Conservation (phyloP, 2,888 invertebrate species). For the Melikaiella ostensackeni region DNA sequence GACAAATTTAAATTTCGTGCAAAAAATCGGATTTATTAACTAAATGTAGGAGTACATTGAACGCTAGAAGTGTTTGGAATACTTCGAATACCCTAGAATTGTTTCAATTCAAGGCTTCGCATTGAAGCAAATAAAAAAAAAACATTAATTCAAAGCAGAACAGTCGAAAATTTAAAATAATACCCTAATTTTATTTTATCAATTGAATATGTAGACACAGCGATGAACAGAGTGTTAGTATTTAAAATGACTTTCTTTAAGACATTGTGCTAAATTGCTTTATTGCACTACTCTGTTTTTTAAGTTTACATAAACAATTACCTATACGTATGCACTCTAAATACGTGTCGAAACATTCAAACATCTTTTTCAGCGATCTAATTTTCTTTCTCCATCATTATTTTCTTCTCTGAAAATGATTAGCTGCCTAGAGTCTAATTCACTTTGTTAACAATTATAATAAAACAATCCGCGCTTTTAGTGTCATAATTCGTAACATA, state of each 20-base stretch:
- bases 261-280: constrained; percentile 10
- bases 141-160: constrained; percentile 7
- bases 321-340: constrained; percentile 15
- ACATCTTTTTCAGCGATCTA: constrained; percentile 1
- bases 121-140: background rate
- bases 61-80: background rate
- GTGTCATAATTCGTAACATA: constrained; percentile 9
- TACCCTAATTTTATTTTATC: constrained; percentile 8
- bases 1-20: constrained; percentile 10
- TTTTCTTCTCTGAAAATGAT: constrained; percentile 42
- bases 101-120: no score
- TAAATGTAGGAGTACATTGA: constrained; percentile 14
- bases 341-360: background rate
- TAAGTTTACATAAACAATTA: constrained; percentile 23
- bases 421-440: constrained; percentile 1
- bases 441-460: constrained; percentile 1
- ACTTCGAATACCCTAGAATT: constrained; percentile 12
- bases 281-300: constrained; percentile 22
- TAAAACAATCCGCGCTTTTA: constrained; percentile 14
- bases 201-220: constrained; percentile 21
- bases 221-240: constrained; percentile 21
- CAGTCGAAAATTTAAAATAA: background rate
- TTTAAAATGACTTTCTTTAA: constrained; percentile 8
- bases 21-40: constrained; percentile 27
- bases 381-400: background rate